Evolutionary conservation across 2,888 invertebrate genomes (phyloP), one percentile per base, ranked within the genome.

Genomic region (Aquatica leii): DNA sequence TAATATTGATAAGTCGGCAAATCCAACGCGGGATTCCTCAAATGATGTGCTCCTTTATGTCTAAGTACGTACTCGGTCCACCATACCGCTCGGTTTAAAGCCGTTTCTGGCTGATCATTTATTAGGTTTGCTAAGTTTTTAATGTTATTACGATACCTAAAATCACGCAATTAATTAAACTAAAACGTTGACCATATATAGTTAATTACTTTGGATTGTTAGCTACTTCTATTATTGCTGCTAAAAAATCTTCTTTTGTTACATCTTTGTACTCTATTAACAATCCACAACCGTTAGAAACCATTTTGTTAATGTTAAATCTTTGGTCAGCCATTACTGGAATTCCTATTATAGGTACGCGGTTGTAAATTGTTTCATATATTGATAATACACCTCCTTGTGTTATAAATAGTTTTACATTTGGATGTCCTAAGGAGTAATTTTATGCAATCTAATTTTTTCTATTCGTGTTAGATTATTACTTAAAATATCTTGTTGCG

Each of bases 351-450:
- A 83, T 62, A 2, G 83, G 83, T 0, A 82, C 80, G 34, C 77
- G 78, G 1, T 78, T 78, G 12, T 72, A 74, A n/a, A 83, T 77
- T 1, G 83, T 78, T 65, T 84, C 83, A 15, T 82, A 81, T 0
- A 81, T 75, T 0, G 83, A 83, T 56, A 83, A 82, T 1, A 82
- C 66, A 3, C 84, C 84, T 46, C 82, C 82, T 77, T 84, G 84
- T 0, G 81, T 82, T 49, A 84, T 80, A 55, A 84, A 84, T 1
- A 82, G 53, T 64, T 83, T 84, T 0, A 84, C 63, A 51, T 84
- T 84, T 15, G 78, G 78, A 68, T 84, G 83, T 21, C 66, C 70
- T 72, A 49, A 41, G 50, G 2, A 24, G 24, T 24, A 24, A 24
- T 6, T 24, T 2, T 24, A 24, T 24, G n/a, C n/a, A 24, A 24